phyloP scores from a whole-genome alignment of 2,113 vertebrate genomes.

The Cyprinodon brontotheroides region DNA sequence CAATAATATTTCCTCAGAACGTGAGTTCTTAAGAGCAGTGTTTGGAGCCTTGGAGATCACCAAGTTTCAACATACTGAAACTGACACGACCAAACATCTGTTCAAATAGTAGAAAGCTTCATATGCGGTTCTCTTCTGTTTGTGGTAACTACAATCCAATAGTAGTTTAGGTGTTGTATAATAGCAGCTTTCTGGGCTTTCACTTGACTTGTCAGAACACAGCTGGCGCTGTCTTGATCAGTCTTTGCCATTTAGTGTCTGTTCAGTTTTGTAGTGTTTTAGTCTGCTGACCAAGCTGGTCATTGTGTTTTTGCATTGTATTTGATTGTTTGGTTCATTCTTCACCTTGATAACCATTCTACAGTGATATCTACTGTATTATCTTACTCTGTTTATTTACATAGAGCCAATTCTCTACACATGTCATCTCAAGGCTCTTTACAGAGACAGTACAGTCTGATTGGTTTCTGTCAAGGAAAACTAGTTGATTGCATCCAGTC shows the following conservation, averaged over 20 bases:
- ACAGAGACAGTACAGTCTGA: too few species aligned
- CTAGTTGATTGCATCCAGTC: too few species aligned
- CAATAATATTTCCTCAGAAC: background rate
- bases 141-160: background rate
- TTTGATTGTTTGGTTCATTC: background rate
- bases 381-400: too few species aligned
- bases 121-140: background rate
- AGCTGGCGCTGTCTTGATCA: background rate
- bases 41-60: background rate
- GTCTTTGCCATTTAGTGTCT: background rate
- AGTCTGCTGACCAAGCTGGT: background rate
- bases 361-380: too few species aligned
- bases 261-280: background rate
- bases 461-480: too few species aligned
- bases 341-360: background rate
- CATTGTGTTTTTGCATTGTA: background rate
- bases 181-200: background rate
- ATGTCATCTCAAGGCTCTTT: too few species aligned
- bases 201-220: background rate
- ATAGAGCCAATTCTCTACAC: too few species aligned
- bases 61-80: background rate
- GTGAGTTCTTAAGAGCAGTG: background rate
- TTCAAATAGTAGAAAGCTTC: background rate
- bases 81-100: background rate
- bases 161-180: background rate